Evolutionary conservation across 1,140 invertebrate genomes (phyloP).

Genomic region (Pararge aegeria): DNA sequence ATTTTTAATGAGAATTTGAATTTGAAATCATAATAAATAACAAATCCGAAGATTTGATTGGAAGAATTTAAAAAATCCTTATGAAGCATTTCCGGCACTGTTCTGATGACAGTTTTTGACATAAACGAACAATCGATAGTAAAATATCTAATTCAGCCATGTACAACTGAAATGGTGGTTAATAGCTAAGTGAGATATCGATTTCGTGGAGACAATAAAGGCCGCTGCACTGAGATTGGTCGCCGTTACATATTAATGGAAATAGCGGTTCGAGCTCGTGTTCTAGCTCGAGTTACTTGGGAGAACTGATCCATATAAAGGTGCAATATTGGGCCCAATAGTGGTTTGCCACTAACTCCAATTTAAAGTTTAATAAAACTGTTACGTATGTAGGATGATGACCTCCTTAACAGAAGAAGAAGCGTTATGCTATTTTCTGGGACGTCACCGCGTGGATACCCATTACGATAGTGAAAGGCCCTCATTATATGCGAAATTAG

Average conservation of each 20-base stretch:
- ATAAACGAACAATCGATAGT: too few relatives aligned
- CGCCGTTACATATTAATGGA: slow-evolving; percentile 56
- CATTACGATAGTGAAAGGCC: too few relatives aligned
- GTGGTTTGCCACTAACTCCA: not conserved
- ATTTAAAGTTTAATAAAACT: not conserved
- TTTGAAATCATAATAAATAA: too few relatives aligned
- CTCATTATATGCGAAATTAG: too few relatives aligned
- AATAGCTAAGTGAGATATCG: slow-evolving; percentile 39
- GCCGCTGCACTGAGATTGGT: slow-evolving; percentile 54
- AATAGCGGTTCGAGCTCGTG: slow-evolving; percentile 40
- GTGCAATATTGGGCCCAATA: slow-evolving; percentile 11
- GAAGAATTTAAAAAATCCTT: too few relatives aligned
- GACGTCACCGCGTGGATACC: too few relatives aligned
- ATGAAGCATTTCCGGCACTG: too few relatives aligned
- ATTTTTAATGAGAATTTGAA: too few relatives aligned
- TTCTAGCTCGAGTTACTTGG: slow-evolving; percentile 25
- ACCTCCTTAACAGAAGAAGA: too few relatives aligned
- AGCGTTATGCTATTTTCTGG: too few relatives aligned
- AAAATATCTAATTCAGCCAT: slow-evolving; percentile 17
- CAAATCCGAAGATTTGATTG: too few relatives aligned
- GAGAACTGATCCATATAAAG: slow-evolving; percentile 23
- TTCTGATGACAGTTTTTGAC: too few relatives aligned
- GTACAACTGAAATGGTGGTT: slow-evolving; percentile 21
- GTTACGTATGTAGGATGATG: not conserved
- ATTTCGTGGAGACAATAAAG: slow-evolving; percentile 51